These are phyloP conservation scores for Agriopis leucophaearia DNA, from an alignment of 2,888 invertebrate species.

Conservation along the genomic window DNA sequence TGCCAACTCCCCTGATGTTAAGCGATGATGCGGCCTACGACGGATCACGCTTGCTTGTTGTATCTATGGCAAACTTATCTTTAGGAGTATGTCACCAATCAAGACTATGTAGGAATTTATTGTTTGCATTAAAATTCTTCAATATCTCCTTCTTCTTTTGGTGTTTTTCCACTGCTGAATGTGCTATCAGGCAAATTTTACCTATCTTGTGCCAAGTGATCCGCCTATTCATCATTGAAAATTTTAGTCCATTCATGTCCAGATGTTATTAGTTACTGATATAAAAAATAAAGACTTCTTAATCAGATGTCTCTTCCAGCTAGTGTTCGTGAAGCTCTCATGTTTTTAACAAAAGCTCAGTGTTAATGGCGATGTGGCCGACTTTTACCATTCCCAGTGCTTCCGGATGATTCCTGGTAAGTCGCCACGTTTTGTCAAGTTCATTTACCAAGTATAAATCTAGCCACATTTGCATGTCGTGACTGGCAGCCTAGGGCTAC, in stretches of 20 bases:
- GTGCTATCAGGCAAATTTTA: background rate
- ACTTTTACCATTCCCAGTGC: slow-evolving; percentile 13
- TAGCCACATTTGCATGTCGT: slow-evolving; percentile 36
- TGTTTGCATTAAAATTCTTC: background rate
- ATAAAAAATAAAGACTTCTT: background rate
- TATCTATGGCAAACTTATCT: too few relatives aligned
- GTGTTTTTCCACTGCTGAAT: background rate
- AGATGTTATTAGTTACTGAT: background rate
- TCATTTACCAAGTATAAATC: slow-evolving; percentile 37
- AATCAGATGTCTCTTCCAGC: background rate
- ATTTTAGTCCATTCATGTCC: background rate
- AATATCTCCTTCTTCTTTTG: background rate
- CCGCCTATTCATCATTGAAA: background rate
- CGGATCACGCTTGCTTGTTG: too few relatives aligned
- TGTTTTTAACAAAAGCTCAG: background rate
- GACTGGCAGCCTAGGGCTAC: slow-evolving; percentile 25
- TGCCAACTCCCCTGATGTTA: too few relatives aligned
- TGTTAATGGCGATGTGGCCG: slow-evolving; percentile 24
- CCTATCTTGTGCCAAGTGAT: background rate
- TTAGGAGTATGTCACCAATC: too few relatives aligned
- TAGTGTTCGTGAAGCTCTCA: background rate
- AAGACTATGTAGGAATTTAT: background rate
- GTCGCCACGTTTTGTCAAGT: slow-evolving; percentile 11
- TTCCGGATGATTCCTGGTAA: slow-evolving; percentile 16
- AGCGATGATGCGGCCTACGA: too few relatives aligned